Conservation (phyloP, 2,797 vertebrate genomes). For the Naso thynnoides region DNA sequence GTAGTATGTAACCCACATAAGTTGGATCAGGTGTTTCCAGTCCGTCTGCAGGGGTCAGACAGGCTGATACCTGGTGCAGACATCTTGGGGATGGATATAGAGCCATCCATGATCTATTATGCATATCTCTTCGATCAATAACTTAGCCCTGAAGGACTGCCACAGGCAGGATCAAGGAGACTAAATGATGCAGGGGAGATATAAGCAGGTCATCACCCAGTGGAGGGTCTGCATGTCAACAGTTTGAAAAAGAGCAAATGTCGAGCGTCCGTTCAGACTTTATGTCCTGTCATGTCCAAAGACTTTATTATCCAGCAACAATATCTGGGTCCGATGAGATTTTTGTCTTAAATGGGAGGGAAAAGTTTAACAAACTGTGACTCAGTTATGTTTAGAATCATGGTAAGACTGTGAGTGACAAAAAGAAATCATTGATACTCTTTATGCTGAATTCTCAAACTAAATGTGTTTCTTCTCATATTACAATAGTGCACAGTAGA, state of each 20-base stretch:
- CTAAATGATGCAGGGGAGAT: conserved; percentile 41
- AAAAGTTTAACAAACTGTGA: not conserved
- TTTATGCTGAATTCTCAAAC: conserved; percentile 4
- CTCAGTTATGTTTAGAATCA: not conserved
- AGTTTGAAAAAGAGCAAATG: not conserved
- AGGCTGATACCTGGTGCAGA: conserved; percentile 13
- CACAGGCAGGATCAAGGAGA: conserved; percentile 38
- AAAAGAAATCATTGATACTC: not conserved
- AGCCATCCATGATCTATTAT: conserved; percentile 57
- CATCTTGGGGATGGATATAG: conserved; percentile 20
- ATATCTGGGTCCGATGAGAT: not conserved
- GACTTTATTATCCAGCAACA: not conserved
- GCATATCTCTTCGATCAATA: conserved; percentile 52
- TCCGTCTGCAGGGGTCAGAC: conserved; percentile 10
- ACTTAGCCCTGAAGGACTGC: conserved; percentile 33
- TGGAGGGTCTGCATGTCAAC: not conserved
- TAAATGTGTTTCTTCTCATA: not conserved
- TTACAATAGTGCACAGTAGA: not conserved
- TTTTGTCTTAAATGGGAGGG: not conserved
- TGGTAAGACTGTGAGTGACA: not conserved
- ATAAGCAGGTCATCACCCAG: conserved; percentile 24
- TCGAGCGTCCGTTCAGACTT: conserved; percentile 8
- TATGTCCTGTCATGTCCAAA: not conserved
- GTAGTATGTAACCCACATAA: not conserved
- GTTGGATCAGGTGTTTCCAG: not conserved